Conservation (phyloP, 1,140 invertebrate genomes). For the Lordiphosa stackelbergi region DNA sequence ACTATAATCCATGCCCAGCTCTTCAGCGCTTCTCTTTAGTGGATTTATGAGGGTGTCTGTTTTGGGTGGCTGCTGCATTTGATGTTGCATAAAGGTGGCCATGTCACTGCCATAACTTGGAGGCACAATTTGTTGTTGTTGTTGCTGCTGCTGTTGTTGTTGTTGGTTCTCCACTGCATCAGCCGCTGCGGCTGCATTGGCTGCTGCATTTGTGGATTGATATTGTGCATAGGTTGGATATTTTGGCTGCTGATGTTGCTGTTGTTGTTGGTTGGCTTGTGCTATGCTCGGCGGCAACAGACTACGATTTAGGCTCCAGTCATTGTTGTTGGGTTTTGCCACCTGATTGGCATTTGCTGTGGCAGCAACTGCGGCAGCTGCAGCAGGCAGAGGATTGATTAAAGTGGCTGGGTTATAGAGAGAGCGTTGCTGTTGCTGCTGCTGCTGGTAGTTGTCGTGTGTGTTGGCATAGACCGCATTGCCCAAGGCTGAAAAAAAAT, state of each 20-base stretch:
- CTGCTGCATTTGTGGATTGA: slow-evolving; percentile 67
- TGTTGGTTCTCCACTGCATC: slow-evolving; percentile 38
- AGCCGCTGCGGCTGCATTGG: slow-evolving; percentile 60
- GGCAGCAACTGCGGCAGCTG: slow-evolving; percentile 5
- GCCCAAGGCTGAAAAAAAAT: slow-evolving; percentile 17
- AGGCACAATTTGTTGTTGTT: slow-evolving; percentile 39
- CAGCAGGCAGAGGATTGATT: slow-evolving; percentile 47
- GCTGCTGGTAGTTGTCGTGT: slow-evolving; percentile 46
- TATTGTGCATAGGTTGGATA: slow-evolving; percentile 72
- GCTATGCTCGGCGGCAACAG: slow-evolving; percentile 46
- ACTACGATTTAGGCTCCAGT: slow-evolving; percentile 54
- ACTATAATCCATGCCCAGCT: slow-evolving; percentile 59
- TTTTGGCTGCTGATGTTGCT: slow-evolving; percentile 40
- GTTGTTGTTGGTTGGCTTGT: slow-evolving; percentile 24
- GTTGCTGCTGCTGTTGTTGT: slow-evolving; percentile 24
- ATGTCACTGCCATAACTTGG: slow-evolving; percentile 64
- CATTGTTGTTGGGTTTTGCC: slow-evolving; percentile 38
- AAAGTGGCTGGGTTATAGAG: slow-evolving; percentile 57
- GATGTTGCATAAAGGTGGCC: slow-evolving; percentile 71
- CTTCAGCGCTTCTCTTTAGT: slow-evolving; percentile 51
- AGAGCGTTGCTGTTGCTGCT: slow-evolving; percentile 44
- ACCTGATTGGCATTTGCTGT: slow-evolving; percentile 12
- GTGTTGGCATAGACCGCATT: slow-evolving; percentile 40
- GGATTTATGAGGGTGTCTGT: slow-evolving; percentile 59
- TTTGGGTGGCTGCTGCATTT: slow-evolving; percentile 61